These are phyloP conservation scores for Spatula versicolor DNA, from an alignment of 2,797 vertebrate genomes.

Conservation along the genomic window DNA sequence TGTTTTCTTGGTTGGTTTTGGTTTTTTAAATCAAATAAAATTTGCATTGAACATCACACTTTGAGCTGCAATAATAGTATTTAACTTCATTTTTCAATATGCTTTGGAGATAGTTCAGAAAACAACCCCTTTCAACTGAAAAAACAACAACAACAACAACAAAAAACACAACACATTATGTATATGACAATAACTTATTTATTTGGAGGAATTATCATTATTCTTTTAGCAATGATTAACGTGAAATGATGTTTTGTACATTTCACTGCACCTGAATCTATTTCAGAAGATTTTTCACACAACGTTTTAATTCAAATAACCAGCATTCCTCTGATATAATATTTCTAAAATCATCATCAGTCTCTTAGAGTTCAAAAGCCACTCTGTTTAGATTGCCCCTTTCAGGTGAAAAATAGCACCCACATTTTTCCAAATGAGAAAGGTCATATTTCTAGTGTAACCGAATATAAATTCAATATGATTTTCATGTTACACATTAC, in stretches of 20 bases:
- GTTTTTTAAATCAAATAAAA: not conserved
- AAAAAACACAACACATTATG: not conserved
- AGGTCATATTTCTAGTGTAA: constrained; percentile 47
- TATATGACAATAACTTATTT: not conserved
- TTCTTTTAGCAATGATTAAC: not conserved
- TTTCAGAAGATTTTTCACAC: not conserved
- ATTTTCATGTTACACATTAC: constrained; percentile 73
- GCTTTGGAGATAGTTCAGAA: not conserved
- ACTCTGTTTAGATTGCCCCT: constrained; percentile 29
- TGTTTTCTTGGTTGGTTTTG: no score
- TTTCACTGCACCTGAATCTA: not conserved
- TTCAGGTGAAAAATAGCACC: constrained; percentile 1
- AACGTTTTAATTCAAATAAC: constrained; percentile 37
- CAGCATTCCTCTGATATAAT: not conserved
- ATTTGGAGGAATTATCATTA: not conserved
- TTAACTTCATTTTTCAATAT: not conserved
- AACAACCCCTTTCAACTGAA: not conserved
- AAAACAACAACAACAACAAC: no score
- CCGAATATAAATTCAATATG: constrained; percentile 64
- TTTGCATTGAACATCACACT: not conserved
- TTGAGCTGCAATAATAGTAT: not conserved
- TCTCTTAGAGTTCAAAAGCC: constrained; percentile 16
- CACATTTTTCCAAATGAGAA: constrained; percentile 57
- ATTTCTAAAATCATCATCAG: constrained; percentile 51
- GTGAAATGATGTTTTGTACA: not conserved